Percentiles rank a stretch among this genome's conserved stretches.
Evolutionary conservation across 37 sponge, comb jelly and placozoan genomes (phyloP).

Genomic region (Chondrosia reniformis): DNA sequence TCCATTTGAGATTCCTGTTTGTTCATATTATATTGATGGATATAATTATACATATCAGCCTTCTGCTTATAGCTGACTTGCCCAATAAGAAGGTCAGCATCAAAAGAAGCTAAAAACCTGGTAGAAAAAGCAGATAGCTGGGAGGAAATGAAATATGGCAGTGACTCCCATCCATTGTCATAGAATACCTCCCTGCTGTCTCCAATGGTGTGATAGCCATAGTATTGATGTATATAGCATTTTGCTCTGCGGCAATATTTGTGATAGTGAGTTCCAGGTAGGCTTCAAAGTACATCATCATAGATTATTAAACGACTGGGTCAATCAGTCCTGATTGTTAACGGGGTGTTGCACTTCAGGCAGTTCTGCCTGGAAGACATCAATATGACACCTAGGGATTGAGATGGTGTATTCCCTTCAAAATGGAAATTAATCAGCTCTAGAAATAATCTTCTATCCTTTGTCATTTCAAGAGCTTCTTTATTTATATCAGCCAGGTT

Average conservation of each 20-base stretch:
- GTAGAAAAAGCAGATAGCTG: constrained; percentile 32
- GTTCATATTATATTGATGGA: too few relatives aligned
- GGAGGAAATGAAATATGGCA: constrained; percentile 25
- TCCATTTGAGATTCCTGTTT: too few relatives aligned
- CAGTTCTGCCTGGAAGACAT: too few relatives aligned
- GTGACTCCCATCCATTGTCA: constrained; percentile 9
- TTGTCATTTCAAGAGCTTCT: too few relatives aligned
- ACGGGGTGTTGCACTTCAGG: too few relatives aligned
- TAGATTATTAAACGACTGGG: constrained; percentile 20
- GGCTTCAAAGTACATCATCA: constrained; percentile 16
- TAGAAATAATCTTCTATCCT: too few relatives aligned
- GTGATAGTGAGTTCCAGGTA: constrained; percentile 35
- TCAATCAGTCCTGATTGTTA: constrained; percentile 24
- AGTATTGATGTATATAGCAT: constrained; percentile 28
- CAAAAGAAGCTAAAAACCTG: constrained; percentile 8
- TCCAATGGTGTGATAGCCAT: constrained; percentile 19
- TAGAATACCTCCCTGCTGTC: background rate
- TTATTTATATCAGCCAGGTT: background rate
- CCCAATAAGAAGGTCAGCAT: constrained; percentile 36
- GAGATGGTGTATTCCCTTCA: too few relatives aligned
- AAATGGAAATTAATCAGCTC: too few relatives aligned
- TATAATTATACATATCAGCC: constrained; percentile 30
- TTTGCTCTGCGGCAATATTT: constrained; percentile 7
- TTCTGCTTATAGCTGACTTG: constrained; percentile 40
- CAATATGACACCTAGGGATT: too few relatives aligned